These are phyloP conservation scores for Agapornis canus DNA, from an alignment of 2,797 vertebrate species.

Conservation along the genomic window DNA sequence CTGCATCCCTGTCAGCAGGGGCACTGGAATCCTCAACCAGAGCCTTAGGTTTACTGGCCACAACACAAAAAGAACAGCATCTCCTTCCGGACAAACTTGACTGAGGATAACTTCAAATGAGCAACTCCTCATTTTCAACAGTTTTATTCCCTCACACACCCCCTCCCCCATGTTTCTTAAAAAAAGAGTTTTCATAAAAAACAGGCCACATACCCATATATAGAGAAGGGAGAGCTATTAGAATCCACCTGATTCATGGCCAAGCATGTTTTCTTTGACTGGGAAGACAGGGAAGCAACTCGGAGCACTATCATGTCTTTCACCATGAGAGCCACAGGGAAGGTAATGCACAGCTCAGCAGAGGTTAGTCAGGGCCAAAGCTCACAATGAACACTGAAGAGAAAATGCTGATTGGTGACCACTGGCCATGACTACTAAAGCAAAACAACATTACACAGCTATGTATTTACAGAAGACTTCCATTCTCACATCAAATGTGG, in stretches of 20 bases:
- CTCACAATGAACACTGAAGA: not conserved
- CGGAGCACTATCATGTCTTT: not conserved
- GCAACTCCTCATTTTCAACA: not conserved
- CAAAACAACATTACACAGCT: not conserved
- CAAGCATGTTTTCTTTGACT: not conserved
- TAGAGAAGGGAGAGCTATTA: not conserved
- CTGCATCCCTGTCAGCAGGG: not conserved
- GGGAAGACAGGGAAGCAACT: not conserved
- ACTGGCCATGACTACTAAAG: not conserved
- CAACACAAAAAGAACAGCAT: not conserved
- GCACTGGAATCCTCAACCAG: not conserved
- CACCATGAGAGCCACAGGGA: fast-evolving
- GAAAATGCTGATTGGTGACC: not conserved
- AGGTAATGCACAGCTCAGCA: not conserved
- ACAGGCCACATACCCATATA: not conserved
- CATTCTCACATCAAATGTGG: not conserved
- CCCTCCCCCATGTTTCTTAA: not conserved
- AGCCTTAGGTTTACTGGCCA: not conserved
- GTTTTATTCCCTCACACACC: not conserved
- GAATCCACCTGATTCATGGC: fast-evolving
- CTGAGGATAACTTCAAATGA: not conserved
- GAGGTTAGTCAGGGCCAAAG: not conserved
- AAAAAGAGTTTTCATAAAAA: not conserved
- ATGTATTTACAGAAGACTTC: not conserved
- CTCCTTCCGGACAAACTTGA: not conserved